Conservation (phyloP, 1,140 invertebrate genomes). For the Drosophila malerkotliana region DNA sequence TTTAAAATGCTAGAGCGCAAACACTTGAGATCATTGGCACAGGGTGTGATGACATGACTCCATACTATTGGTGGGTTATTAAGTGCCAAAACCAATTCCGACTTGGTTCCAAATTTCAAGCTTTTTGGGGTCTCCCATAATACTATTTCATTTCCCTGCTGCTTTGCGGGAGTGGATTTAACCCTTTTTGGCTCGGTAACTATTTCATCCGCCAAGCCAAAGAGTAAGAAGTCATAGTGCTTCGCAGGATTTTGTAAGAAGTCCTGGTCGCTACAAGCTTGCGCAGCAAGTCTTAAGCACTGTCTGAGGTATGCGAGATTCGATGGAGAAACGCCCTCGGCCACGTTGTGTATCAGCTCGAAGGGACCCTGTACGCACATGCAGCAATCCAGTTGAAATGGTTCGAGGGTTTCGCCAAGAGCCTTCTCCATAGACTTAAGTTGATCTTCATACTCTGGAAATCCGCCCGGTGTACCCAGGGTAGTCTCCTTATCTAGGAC, state of each 20-base stretch:
- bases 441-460: conserved; percentile 63
- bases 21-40: conserved; percentile 53
- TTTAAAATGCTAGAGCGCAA: conserved; percentile 22
- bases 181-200: conserved; percentile 7
- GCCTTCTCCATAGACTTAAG: conserved; percentile 22
- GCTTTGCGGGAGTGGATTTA: conserved; percentile 24
- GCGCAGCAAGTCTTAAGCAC: conserved; percentile 46
- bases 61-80: conserved; percentile 23
- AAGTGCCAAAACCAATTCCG: background rate
- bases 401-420: conserved; percentile 26
- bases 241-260: conserved; percentile 17
- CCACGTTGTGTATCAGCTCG: conserved; percentile 64
- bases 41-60: conserved; percentile 34
- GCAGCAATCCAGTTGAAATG: conserved; percentile 47
- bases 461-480: conserved; percentile 11
- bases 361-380: conserved; percentile 75
- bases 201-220: conserved; percentile 47
- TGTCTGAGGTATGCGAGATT: conserved; percentile 59
- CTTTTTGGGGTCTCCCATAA: background rate
- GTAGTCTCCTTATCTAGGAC: conserved; percentile 35
- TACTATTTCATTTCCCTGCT: conserved; percentile 6
- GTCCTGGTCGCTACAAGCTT: conserved; percentile 27
- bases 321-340: conserved; percentile 45
- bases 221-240: conserved; percentile 63
- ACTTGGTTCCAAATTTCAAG: background rate